These are phyloP conservation scores for Gymnothorax javanicus DNA, from an alignment of 2,797 vertebrate genomes.

Conservation along the genomic window DNA sequence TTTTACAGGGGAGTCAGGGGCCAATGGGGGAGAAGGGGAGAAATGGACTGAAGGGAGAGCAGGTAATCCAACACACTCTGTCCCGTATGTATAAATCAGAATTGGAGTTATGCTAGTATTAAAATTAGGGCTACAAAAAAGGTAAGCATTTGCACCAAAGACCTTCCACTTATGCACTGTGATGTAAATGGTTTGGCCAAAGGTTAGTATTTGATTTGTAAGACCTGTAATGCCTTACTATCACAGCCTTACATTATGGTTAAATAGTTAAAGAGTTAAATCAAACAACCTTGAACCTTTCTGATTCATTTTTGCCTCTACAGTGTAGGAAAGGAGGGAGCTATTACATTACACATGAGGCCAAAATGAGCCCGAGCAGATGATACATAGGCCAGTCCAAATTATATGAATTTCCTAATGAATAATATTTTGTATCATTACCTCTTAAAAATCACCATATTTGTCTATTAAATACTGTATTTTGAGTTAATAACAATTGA, in stretches of 20 bases:
- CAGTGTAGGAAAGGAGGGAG: background rate
- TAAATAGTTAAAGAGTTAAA: background rate
- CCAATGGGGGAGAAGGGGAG: conserved; percentile 59
- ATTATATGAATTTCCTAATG: background rate
- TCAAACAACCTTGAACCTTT: background rate
- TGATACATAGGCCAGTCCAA: background rate
- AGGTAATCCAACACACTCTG: conserved; percentile 62
- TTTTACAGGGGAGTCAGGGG: conserved; percentile 71
- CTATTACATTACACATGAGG: background rate
- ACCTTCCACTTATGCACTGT: background rate
- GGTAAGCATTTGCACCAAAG: background rate
- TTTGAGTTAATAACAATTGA: background rate
- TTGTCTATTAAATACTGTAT: background rate
- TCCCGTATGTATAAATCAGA: background rate
- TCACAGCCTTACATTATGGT: background rate
- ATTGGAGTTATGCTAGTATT: background rate
- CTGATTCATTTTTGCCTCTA: background rate
- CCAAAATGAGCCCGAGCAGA: background rate
- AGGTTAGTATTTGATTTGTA: background rate
- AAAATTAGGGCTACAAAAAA: background rate
- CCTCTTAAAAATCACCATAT: background rate
- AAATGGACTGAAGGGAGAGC: conserved; percentile 73
- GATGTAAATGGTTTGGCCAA: background rate
- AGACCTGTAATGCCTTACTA: background rate
- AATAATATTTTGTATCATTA: background rate